A percentile compares a stretch with the other conserved stretches of the same genome.
phyloP scores from a whole-genome alignment of 2,888 invertebrate genomes.

The Sialis fuliginosa region DNA sequence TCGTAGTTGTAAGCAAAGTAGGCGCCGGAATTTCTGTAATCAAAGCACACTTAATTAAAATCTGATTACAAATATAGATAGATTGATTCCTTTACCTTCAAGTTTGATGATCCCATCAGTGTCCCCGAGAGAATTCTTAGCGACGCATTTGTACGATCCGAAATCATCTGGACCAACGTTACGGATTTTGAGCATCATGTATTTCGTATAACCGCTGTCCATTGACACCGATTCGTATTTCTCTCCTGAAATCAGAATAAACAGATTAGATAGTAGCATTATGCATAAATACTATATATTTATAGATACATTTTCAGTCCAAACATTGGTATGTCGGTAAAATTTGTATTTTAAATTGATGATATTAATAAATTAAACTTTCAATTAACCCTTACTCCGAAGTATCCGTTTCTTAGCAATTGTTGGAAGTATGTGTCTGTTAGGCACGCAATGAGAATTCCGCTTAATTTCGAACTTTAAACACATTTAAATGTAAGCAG shows the following conservation, averaged over 20 bases:
- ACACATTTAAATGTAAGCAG: too few relatives aligned
- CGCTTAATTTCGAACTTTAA: too few relatives aligned
- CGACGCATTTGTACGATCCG: slow-evolving; percentile 79
- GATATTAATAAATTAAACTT: too few relatives aligned
- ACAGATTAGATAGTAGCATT: too few relatives aligned
- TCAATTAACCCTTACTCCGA: too few relatives aligned
- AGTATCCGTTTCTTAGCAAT: too few relatives aligned
- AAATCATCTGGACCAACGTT: slow-evolving; percentile 64
- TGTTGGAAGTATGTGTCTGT: too few relatives aligned
- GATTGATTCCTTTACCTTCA: slow-evolving; percentile 49
- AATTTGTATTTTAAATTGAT: too few relatives aligned
- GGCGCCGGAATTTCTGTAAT: slow-evolving; percentile 70
- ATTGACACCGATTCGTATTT: slow-evolving; percentile 72
- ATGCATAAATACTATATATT: too few relatives aligned
- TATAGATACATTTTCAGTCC: too few relatives aligned
- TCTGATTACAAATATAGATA: not conserved
- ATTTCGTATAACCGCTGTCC: slow-evolving; percentile 75
- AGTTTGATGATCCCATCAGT: slow-evolving; percentile 80
- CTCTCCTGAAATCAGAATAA: slow-evolving; percentile 41
- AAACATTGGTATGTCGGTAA: too few relatives aligned
- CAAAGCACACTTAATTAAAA: slow-evolving; percentile 9
- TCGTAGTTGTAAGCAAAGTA: slow-evolving; percentile 51
- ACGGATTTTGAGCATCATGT: slow-evolving; percentile 80
- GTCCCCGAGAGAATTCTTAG: slow-evolving; percentile 79
- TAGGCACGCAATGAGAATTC: too few relatives aligned